Evolutionary conservation across 2,888 invertebrate genomes (phyloP).

Genomic region (Drosophila austrosaltans): DNA sequence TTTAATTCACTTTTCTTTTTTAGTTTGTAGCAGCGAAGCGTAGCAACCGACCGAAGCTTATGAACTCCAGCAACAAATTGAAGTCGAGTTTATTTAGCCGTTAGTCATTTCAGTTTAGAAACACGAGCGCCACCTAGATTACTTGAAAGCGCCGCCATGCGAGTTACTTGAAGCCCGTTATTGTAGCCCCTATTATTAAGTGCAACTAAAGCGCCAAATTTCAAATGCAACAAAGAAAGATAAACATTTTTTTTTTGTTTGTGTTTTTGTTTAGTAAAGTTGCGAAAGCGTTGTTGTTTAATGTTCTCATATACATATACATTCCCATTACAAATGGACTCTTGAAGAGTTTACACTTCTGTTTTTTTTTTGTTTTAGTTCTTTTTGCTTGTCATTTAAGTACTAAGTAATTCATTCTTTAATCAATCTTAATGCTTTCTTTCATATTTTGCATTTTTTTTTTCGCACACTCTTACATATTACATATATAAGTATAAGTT

Average conservation of each 20-base stretch:
- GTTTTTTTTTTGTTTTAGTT: conserved; percentile 11
- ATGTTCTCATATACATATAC: conserved; percentile 28
- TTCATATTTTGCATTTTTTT: conserved; percentile 18
- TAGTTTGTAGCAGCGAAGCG: conserved; percentile 8
- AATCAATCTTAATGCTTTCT: neutral
- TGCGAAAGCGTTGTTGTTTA: conserved; percentile 66
- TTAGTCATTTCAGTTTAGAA: neutral
- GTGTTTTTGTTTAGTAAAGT: conserved; percentile 64
- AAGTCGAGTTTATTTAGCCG: conserved; percentile 3
- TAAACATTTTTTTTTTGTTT: conserved; percentile 7
- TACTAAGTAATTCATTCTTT: neutral
- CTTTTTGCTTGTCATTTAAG: conserved; percentile 13
- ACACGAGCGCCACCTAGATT: neutral
- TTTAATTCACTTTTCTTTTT: neutral
- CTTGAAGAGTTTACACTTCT: conserved; percentile 64
- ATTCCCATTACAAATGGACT: conserved; percentile 66
- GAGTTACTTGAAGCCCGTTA: neutral
- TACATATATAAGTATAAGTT: conserved; percentile 37
- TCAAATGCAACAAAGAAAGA: neutral
- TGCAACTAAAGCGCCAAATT: neutral
- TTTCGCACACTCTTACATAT: conserved; percentile 14
- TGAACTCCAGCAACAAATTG: conserved; percentile 4
- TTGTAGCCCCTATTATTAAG: neutral
- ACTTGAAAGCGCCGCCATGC: neutral
- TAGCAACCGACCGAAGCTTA: conserved; percentile 8